Evolutionary conservation across 2,888 invertebrate genomes (phyloP).

Genomic region (Orthosia cruda): DNA sequence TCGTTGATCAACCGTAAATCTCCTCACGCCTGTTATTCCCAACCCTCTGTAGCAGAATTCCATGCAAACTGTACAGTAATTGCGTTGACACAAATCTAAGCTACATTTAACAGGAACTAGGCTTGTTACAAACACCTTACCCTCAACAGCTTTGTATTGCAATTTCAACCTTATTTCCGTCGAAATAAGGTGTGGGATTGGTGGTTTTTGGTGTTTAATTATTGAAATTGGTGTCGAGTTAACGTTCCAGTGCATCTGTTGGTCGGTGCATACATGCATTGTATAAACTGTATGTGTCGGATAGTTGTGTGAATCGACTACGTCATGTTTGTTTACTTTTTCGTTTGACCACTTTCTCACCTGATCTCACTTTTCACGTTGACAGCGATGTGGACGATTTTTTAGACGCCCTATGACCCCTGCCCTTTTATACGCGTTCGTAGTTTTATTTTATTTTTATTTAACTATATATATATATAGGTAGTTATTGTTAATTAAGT

Average conservation of each 20-base stretch:
- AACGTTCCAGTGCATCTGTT: neutral
- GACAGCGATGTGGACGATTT: too few species aligned
- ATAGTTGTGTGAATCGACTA: neutral
- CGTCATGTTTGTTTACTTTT: neutral
- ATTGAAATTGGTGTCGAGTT: conserved; percentile 30
- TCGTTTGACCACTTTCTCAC: too few species aligned
- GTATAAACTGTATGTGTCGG: too few species aligned
- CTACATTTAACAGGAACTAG: conserved; percentile 19
- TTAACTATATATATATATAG: too few species aligned
- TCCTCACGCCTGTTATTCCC: neutral
- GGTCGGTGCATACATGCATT: neutral
- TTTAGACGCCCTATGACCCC: too few species aligned
- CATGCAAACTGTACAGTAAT: conserved; percentile 22
- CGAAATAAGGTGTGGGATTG: neutral
- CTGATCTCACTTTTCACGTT: too few species aligned
- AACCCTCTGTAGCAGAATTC: neutral
- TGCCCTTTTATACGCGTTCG: too few species aligned
- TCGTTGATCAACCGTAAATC: neutral
- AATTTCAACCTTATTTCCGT: conserved; percentile 13
- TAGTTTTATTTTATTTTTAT: too few species aligned
- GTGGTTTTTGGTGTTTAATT: neutral
- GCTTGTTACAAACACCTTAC: conserved; percentile 8
- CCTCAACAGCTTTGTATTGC: neutral
- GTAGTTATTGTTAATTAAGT: too few species aligned
- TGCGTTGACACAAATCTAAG: conserved; percentile 47